Conservation (phyloP, 1,140 invertebrate genomes). For the Pissodes strobi region DNA sequence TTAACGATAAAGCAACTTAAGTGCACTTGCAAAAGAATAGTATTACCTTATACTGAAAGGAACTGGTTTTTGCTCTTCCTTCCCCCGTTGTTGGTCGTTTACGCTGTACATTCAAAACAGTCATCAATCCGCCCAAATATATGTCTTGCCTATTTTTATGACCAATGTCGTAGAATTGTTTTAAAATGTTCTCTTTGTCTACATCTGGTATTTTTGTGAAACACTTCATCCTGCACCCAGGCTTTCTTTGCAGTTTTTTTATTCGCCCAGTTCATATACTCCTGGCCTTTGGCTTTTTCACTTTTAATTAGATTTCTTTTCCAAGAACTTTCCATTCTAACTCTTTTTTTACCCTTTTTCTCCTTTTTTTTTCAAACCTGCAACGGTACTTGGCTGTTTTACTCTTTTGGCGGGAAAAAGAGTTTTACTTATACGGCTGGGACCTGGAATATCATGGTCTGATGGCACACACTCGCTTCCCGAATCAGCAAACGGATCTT, state of each 20-base stretch:
- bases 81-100: not conserved
- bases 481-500: no score
- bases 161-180: not conserved
- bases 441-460: not conserved
- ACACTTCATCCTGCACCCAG: not conserved
- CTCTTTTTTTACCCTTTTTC: conserved; percentile 2
- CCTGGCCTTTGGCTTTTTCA: not conserved
- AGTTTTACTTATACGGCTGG: not conserved
- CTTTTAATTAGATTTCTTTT: conserved; percentile 3
- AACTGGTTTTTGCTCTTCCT: conserved; percentile 5
- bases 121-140: conserved; percentile 5
- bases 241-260: not conserved
- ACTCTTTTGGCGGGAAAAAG: not conserved
- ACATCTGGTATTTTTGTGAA: not conserved
- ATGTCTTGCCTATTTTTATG: not conserved
- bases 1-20: no score
- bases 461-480: no score
- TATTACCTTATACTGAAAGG: not conserved
- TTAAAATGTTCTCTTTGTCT: not conserved
- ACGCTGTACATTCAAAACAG: not conserved
- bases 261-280: conserved; percentile 1
- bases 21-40: no score
- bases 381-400: not conserved
- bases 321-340: not conserved
- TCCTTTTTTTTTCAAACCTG: not conserved